Conservation (phyloP, 2,888 invertebrate species). For the Cephus pulcher region DNA sequence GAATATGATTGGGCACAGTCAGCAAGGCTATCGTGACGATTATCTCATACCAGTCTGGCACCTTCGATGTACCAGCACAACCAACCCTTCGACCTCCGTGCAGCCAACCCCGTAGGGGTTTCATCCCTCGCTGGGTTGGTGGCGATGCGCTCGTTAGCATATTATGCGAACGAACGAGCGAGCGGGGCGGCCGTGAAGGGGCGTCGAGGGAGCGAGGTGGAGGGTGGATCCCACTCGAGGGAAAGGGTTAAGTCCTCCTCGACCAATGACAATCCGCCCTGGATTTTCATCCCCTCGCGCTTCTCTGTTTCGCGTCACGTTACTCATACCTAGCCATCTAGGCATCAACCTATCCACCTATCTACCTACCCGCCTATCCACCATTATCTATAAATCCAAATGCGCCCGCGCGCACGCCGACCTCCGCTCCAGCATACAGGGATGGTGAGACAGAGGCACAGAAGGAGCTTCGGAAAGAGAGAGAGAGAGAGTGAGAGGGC, state of each 20-base stretch:
- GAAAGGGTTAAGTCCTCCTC: slow-evolving; percentile 58
- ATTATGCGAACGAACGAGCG: slow-evolving; percentile 41
- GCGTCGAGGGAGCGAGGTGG: slow-evolving; percentile 10
- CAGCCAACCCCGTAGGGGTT: slow-evolving; percentile 13
- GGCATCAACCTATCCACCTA: background rate
- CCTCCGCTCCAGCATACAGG: too few species aligned
- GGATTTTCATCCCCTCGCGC: background rate
- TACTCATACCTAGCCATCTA: background rate
- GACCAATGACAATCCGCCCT: slow-evolving; percentile 61
- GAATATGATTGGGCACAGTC: too few species aligned
- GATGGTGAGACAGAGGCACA: too few species aligned
- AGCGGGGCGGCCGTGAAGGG: slow-evolving; percentile 29
- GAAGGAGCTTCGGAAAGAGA: background rate
- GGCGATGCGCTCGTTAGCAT: slow-evolving; percentile 61
- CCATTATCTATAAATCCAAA: too few species aligned
- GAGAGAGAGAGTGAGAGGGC: background rate
- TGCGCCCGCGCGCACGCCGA: too few species aligned
- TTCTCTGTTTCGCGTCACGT: background rate
- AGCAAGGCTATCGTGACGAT: too few species aligned
- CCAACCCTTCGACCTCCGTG: background rate
- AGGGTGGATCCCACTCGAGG: slow-evolving; percentile 11
- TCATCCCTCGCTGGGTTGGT: slow-evolving; percentile 35
- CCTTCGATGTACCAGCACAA: background rate
- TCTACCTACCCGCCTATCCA: slow-evolving; percentile 1
- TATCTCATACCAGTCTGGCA: too few species aligned